phyloP scores from a whole-genome alignment of 2,113 vertebrate genomes.

The Zapornia atra region DNA sequence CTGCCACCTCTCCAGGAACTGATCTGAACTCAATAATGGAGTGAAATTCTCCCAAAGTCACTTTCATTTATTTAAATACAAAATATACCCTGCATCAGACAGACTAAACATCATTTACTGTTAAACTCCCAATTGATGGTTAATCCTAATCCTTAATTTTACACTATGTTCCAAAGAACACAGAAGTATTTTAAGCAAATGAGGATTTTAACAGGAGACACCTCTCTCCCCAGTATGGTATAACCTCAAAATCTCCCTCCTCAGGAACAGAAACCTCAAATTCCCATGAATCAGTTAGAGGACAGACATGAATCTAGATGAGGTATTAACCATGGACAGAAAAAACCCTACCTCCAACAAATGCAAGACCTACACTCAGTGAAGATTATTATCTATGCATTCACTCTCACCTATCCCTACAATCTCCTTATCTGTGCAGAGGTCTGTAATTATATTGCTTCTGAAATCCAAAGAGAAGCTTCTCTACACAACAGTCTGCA shows the following conservation, averaged over 20 bases:
- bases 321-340: neutral
- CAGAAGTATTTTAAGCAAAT: neutral
- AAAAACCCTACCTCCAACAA: accelerated
- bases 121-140: neutral
- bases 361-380: neutral
- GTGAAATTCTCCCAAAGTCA: neutral
- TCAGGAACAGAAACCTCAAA: neutral
- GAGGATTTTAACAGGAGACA: neutral
- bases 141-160: neutral
- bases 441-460: neutral
- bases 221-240: neutral
- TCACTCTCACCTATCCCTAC: neutral
- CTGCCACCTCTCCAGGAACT: neutral
- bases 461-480: neutral
- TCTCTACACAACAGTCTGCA: neutral
- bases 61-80: neutral
- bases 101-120: neutral
- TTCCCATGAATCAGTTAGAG: neutral
- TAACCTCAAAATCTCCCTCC: neutral
- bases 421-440: neutral
- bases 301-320: neutral
- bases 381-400: neutral
- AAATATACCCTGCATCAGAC: neutral
- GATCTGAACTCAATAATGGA: neutral
- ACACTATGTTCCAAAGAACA: neutral